Evolutionary conservation across 1,140 invertebrate genomes (phyloP).

Genomic region (Drosophila quadrilineata): DNA sequence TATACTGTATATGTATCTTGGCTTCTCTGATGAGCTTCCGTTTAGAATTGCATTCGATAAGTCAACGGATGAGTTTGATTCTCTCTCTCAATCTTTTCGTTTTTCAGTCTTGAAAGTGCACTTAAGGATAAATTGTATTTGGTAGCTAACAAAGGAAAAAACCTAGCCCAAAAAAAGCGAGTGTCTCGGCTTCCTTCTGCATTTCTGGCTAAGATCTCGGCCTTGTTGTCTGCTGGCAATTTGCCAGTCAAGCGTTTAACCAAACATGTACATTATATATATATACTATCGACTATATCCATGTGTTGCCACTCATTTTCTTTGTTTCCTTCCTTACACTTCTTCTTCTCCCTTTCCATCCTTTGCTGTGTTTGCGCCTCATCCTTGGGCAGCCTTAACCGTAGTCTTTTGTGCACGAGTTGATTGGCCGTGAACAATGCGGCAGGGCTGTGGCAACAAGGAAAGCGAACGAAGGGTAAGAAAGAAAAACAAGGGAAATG

Average conservation of each 20-base stretch:
- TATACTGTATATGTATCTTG: background rate
- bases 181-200: background rate
- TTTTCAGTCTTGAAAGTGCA: conserved; percentile 6
- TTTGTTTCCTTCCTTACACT: conserved; percentile 32
- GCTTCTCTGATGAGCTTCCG: background rate
- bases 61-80: background rate
- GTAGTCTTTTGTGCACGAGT: conserved; percentile 34
- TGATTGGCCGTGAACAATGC: conserved; percentile 45
- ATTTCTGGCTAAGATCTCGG: conserved; percentile 20
- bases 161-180: background rate
- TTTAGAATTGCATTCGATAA: conserved; percentile 1
- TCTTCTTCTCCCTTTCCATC: background rate
- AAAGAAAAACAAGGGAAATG: conserved; percentile 11
- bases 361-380: background rate
- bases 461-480: conserved; percentile 3
- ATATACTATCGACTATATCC: background rate
- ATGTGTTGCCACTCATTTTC: conserved; percentile 29
- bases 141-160: conserved; percentile 12
- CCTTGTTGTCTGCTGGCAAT: conserved; percentile 30
- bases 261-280: background rate
- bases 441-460: conserved; percentile 26
- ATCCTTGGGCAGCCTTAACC: conserved; percentile 20
- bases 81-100: too few relatives aligned
- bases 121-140: conserved; percentile 24
- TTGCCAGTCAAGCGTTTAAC: conserved; percentile 16